phyloP scores from a whole-genome alignment of 2,888 invertebrate species.

The Uropetala carovei region DNA sequence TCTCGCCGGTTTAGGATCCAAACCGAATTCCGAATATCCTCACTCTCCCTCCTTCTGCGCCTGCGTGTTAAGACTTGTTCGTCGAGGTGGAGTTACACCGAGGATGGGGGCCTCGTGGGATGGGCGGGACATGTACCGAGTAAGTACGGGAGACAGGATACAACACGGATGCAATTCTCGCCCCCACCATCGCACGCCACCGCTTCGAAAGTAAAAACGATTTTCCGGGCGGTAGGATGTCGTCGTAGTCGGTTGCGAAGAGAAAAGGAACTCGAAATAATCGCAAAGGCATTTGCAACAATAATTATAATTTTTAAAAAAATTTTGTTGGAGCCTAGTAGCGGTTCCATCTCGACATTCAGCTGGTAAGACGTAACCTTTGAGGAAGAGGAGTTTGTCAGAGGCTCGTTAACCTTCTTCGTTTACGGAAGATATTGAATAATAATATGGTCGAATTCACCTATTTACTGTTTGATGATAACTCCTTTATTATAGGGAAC shows the following conservation, averaged over 20 bases:
- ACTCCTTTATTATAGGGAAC: no score
- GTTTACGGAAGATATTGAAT: no score
- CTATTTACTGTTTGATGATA: no score
- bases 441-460: no score
- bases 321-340: no score
- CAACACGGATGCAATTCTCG: neutral
- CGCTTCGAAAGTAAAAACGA: neutral
- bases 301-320: no score
- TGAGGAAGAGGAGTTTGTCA: no score
- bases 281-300: no score
- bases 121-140: conserved; percentile 4
- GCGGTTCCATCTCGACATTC: no score
- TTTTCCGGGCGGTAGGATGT: neutral
- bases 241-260: neutral
- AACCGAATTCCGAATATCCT: conserved; percentile 10
- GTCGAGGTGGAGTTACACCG: neutral
- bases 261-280: no score
- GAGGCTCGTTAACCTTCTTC: no score
- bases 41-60: neutral
- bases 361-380: no score
- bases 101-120: conserved; percentile 13
- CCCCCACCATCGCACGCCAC: neutral
- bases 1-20: neutral
- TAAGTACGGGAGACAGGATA: conserved; percentile 32
- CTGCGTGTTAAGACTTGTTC: conserved; percentile 1